A percentile compares a stretch with the other conserved stretches of the same genome.
Conservation (phyloP, 2,888 invertebrate species). For the Cephus rjabovi region DNA sequence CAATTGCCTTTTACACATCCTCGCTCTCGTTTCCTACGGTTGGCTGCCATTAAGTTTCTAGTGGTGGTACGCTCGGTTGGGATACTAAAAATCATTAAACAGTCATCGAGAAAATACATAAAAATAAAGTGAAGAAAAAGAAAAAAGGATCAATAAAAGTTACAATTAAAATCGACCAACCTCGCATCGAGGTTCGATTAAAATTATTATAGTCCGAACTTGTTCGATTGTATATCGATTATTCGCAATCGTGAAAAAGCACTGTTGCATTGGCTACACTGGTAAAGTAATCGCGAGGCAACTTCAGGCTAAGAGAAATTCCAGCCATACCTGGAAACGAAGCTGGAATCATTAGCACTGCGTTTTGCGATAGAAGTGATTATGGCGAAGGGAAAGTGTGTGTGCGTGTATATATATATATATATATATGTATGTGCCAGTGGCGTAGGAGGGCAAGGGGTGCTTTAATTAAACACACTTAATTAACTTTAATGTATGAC, state of each 20-base stretch:
- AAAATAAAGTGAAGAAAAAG: no score
- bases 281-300: no score
- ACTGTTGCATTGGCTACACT: no score
- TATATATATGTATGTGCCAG: constrained; percentile 1
- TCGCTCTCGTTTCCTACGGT: constrained; percentile 56
- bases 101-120: not conserved
- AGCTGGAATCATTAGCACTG: constrained; percentile 46
- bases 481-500: constrained; percentile 47
- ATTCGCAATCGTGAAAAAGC: no score
- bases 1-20: constrained; percentile 64
- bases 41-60: constrained; percentile 53
- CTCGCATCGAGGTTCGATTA: no score
- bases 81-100: not conserved
- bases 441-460: constrained; percentile 34
- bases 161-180: no score
- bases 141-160: no score
- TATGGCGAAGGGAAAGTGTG: not conserved
- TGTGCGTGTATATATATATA: not conserved
- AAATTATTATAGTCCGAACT: no score
- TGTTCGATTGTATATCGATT: no score
- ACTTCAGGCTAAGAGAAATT: constrained; percentile 39
- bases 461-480: constrained; percentile 57
- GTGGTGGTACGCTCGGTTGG: not conserved
- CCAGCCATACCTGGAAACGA: constrained; percentile 46
- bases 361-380: constrained; percentile 19